Conservation (phyloP, 2,797 vertebrate genomes). For the Clarias platycephalus region DNA sequence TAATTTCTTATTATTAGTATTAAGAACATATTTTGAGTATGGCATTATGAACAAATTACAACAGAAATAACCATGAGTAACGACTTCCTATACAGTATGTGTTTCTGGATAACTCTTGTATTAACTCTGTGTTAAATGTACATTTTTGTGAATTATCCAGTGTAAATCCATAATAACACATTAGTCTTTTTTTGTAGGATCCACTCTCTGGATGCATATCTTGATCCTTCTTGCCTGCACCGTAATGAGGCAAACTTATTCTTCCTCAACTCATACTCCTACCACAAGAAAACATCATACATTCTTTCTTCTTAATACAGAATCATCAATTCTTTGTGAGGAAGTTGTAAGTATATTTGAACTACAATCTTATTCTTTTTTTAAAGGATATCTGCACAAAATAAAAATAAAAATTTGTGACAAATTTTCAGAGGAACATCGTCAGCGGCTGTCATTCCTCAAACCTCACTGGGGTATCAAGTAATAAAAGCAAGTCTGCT, state of each 20-base stretch:
- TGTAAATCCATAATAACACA: background rate
- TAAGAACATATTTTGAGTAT: background rate
- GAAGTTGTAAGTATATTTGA: conserved; percentile 4
- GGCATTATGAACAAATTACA: background rate
- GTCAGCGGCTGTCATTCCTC: background rate
- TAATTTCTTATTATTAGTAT: background rate
- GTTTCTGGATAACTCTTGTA: background rate
- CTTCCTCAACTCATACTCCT: background rate
- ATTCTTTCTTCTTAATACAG: accelerated
- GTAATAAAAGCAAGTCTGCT: background rate
- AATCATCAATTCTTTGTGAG: accelerated
- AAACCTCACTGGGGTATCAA: conserved; percentile 7
- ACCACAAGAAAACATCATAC: accelerated
- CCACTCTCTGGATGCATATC: background rate
- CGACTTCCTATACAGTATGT: background rate
- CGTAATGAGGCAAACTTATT: background rate
- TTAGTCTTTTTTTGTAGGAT: conserved; percentile 5
- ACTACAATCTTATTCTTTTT: background rate
- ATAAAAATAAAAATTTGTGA: background rate
- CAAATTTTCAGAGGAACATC: background rate
- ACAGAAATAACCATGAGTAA: background rate
- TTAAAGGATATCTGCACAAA: background rate
- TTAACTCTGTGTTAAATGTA: background rate
- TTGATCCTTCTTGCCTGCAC: conserved; percentile 10
- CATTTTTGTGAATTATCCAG: background rate